Percentiles rank a stretch among this genome's conserved stretches.
Conservation (phyloP, 2,888 invertebrate genomes). For the Clivina fossor region DNA sequence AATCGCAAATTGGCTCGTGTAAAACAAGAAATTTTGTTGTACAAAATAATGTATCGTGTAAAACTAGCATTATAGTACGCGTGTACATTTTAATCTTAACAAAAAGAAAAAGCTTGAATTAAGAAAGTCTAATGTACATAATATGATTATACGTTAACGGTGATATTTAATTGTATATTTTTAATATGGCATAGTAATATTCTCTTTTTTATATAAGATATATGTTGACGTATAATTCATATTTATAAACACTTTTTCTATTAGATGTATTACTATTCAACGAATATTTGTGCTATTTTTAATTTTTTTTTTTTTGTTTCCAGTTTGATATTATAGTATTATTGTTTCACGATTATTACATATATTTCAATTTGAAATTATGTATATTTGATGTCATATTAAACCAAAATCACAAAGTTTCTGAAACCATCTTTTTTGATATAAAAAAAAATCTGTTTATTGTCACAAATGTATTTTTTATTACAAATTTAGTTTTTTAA, state of each 20-base stretch:
- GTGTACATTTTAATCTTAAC: conserved; percentile 18
- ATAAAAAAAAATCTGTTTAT: conserved; percentile 17
- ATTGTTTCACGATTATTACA: too few relatives aligned
- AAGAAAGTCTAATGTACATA: conserved; percentile 14
- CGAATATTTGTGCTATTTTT: conserved; percentile 31
- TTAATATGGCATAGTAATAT: conserved; percentile 15
- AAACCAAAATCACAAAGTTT: conserved; percentile 18
- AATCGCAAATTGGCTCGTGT: too few relatives aligned
- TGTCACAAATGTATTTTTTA: conserved; percentile 19
- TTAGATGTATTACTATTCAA: conserved; percentile 30
- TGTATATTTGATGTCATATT: conserved; percentile 18
- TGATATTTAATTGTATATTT: conserved; percentile 24
- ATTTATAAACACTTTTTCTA: conserved; percentile 20
- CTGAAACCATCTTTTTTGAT: conserved; percentile 19
- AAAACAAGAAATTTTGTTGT: too few relatives aligned
- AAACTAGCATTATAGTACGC: too few relatives aligned
- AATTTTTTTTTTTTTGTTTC: conserved; percentile 18
- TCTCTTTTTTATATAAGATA: conserved; percentile 1
- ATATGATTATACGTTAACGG: conserved; percentile 26
- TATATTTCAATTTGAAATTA: conserved; percentile 20
- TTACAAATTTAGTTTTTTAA: conserved; percentile 24
- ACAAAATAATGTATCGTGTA: too few relatives aligned
- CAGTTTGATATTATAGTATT: conserved; percentile 12
- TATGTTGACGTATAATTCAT: conserved; percentile 26
- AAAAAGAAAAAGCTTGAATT: conserved; percentile 15